phyloP scores from a whole-genome alignment of 2,797 vertebrate species.

The Cheirogaleus major region DNA sequence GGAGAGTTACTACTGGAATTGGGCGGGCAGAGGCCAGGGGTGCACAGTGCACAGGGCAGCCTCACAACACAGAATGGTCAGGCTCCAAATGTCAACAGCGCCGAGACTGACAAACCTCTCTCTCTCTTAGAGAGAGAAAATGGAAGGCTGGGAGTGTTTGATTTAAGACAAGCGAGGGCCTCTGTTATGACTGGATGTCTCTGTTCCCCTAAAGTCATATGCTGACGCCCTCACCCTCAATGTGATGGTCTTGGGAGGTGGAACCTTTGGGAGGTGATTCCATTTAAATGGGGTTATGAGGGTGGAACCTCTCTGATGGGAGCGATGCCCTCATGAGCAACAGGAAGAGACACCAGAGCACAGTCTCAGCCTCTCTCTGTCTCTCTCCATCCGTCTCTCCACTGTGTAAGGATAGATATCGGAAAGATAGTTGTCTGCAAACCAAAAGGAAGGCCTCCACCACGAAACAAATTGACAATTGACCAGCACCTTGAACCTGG shows the following conservation, averaged over 20 bases:
- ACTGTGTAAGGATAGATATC: too few species aligned
- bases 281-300: neutral
- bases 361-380: too few species aligned
- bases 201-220: neutral
- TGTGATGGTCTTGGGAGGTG: too few species aligned
- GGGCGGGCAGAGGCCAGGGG: neutral
- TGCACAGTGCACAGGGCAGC: neutral
- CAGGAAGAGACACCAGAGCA: neutral
- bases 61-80: neutral
- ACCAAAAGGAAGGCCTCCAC: neutral
- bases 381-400: neutral
- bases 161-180: neutral
- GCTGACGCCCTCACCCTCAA: fast-evolving
- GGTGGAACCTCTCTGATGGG: too few species aligned
- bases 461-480: neutral
- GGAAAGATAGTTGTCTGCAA: neutral
- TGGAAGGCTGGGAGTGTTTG: neutral
- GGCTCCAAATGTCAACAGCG: neutral
- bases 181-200: neutral
- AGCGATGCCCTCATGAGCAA: neutral
- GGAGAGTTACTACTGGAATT: neutral
- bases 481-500: neutral
- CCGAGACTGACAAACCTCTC: neutral
- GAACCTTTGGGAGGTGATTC: neutral
- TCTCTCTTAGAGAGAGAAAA: neutral